Conservation (phyloP, 2,797 vertebrate genomes). For the Falco novaeseelandiae region DNA sequence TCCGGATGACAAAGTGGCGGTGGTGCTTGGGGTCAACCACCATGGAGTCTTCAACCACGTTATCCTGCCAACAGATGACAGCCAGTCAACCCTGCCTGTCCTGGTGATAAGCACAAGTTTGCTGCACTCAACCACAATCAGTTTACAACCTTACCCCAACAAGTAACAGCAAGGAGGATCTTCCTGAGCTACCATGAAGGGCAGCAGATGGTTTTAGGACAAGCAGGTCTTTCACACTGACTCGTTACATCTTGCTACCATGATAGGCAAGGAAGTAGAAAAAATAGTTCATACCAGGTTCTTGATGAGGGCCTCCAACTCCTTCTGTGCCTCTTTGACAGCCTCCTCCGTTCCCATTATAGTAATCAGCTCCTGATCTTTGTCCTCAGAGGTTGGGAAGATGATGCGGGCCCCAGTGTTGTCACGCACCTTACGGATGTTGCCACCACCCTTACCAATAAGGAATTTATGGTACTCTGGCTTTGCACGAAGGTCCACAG, state of each 20-base stretch:
- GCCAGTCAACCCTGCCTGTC: neutral
- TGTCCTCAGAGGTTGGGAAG: constrained; percentile 92
- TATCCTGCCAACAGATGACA: constrained; percentile 81
- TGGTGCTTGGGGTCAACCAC: constrained; percentile 93
- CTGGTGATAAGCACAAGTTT: fast-evolving
- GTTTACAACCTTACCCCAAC: neutral
- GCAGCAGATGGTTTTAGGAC: neutral
- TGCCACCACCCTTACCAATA: constrained; percentile 95
- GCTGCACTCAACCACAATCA: neutral
- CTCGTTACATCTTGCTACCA: neutral
- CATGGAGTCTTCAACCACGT: constrained; percentile 93
- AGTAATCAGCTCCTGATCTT: constrained; percentile 97
- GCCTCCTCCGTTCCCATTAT: constrained; percentile 96
- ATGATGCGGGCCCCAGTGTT: constrained; percentile 95
- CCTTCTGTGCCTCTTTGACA: constrained; percentile 92
- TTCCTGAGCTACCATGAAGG: neutral
- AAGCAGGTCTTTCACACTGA: neutral
- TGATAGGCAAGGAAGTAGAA: neutral
- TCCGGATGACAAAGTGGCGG: constrained; percentile 93
- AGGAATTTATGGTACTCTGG: constrained; percentile 99
- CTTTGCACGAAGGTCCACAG: constrained; percentile 93
- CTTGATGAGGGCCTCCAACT: constrained; percentile 93
- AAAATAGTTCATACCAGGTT: constrained; percentile 81
- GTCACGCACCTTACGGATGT: constrained; percentile 97
- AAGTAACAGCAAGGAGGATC: neutral